Conservation (phyloP, 1,140 invertebrate genomes). For the Lanistes nyassanus region DNA sequence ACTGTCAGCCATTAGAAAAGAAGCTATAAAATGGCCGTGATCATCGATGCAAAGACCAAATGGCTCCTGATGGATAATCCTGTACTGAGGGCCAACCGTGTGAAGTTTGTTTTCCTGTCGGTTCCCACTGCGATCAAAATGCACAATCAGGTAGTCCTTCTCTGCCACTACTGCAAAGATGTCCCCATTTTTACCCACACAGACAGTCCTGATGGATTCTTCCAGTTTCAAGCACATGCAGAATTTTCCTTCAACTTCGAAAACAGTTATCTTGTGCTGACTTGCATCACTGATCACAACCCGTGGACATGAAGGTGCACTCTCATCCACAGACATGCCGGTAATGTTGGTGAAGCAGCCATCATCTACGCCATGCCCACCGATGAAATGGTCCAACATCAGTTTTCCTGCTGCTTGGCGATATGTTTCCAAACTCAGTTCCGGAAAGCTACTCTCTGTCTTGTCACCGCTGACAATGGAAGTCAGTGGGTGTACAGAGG, state of each 20-base stretch:
- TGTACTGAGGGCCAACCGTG: not conserved
- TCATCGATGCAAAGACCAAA: constrained; percentile 11
- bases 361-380: constrained; percentile 1
- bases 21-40: not conserved
- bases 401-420: not conserved
- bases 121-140: constrained; percentile 6
- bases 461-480: too few relatives aligned
- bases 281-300: constrained; percentile 9
- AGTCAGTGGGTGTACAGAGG: too few relatives aligned
- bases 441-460: too few relatives aligned
- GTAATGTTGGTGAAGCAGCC: constrained; percentile 6
- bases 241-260: not conserved
- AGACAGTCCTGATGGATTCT: not conserved
- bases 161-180: constrained; percentile 9
- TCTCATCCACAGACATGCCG: constrained; percentile 16
- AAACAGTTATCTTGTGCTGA: not conserved
- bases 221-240: not conserved
- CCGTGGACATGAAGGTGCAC: not conserved
- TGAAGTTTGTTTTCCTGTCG: constrained; percentile 9
- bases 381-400: constrained; percentile 1
- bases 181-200: not conserved
- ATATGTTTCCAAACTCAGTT: too few relatives aligned
- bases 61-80: not conserved
- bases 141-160: constrained; percentile 9
- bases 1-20: constrained; percentile 7